Base-by-base conservation (phyloP, 1,140 invertebrate genomes). In the Drosophila navojoa region DNA sequence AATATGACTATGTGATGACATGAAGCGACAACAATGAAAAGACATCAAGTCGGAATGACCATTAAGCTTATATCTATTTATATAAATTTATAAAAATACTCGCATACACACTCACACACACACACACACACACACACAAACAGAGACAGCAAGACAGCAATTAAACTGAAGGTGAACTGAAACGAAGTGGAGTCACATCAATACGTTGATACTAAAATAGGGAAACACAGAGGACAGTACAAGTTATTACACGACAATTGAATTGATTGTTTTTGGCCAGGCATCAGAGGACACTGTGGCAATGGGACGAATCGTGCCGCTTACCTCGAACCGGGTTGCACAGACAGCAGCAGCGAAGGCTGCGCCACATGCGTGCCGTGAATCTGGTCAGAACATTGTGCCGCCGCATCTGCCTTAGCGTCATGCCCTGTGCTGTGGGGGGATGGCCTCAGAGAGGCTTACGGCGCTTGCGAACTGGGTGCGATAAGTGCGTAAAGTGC, bases 311-410 rank as follows among this genome's bases (percentile, higher is more conserved):
- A 29, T 44, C 25, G 40, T 54, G 27, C 54, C 32, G 74, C 73
- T 81, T 85, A 84, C 80, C 81, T 86, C 60, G 45, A 42, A 45
- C 52, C 63, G 60, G 27, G 29, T 15, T 57, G 60, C 81, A 86
- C 58, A 84, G 47, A 74, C 81, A 84, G 45, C 64, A 59, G 58
- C 57, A 81, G 61, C 61, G 53, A 55, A 58, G 62, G 40, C 45
- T 58, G 19, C 69, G 62, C 22, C 35, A 19, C 27, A 76, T 27
- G 13, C 57, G 49, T 19, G 47, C 47, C 38, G 66, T 40, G 29
- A 53, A 68, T 49, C 79, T 63, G 76, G 45, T 22, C 40, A 81
- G 49, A 15, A 49, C 49, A 69, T 52, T 72, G 7, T 27, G 50
- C 27, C 25, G 10, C 29, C 19, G 47, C 22, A 22, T 22, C 5